Base-by-base conservation (phyloP, 2,113 vertebrate species). In the Proteles cristata region DNA sequence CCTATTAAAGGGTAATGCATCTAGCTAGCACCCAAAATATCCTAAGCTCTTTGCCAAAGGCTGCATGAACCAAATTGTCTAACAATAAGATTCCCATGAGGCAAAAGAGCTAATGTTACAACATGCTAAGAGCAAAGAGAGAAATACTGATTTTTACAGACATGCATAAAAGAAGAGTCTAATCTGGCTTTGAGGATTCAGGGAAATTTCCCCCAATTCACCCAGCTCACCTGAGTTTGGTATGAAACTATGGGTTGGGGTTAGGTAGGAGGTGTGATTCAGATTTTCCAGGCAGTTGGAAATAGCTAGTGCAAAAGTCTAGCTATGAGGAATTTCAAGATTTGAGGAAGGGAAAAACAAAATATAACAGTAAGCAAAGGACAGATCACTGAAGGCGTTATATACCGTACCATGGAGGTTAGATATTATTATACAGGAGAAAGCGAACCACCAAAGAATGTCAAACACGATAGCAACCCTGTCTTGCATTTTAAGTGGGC, bases 401-500 rank as follows among this genome's bases (percentile, higher is more conserved):
- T 7, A 25, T 31, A 35, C 8, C 53, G 76, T 7, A 23, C 1
- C 19, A 71, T 79, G 48, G 61, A 93, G 11, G 43, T 97, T 71
- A 82, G 15, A 35, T 55, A 79, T 85, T 26, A 35, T 65, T 79
- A 48, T 55, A 16, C 3, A 86, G 48, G 26, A 96, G 19, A 73
- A 28, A 4, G 31, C 33, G n/a, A 96, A 81, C 14, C 23, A n/a
- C 26, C 2, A 6, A 96, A 94, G 71, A 85, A 80, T 4, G n/a
- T 68, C 9, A 61, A 66, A 76, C 3, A 61, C 11, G 71, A 33
- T 7, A 45, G n/a, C 45, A 77, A 77, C 7, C 21, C 80, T 39
- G 10, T 53, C 53, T 93, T 90, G 53, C n/a, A 90, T 91, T 87
- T 83, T 69, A 83, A 94, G 69, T 88, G 43, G 39, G 61, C 39